These are phyloP conservation scores for Rugalucina vietnamica DNA, from an alignment of 2,888 invertebrate species.

Conservation along the genomic window DNA sequence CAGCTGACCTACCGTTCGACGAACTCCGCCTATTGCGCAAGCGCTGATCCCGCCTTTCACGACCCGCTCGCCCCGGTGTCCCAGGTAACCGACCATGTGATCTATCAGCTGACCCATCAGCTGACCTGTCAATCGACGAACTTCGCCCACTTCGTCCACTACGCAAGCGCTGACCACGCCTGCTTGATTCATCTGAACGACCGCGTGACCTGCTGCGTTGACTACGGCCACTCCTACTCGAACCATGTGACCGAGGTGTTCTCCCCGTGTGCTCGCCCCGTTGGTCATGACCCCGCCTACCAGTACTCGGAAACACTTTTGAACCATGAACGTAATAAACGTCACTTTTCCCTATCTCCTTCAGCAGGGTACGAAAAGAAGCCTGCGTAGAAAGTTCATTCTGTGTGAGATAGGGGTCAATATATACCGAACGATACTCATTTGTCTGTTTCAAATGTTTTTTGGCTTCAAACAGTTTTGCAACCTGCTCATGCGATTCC, in stretches of 20 bases:
- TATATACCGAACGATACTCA: constrained; percentile 9
- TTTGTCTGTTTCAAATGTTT: background rate
- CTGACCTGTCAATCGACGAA: too few species aligned
- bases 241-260: background rate
- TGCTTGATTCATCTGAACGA: background rate
- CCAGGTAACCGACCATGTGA: background rate
- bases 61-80: background rate
- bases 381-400: constrained; percentile 2
- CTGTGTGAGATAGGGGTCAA: background rate
- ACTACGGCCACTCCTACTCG: background rate
- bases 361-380: background rate
- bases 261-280: background rate
- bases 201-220: background rate
- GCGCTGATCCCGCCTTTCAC: background rate
- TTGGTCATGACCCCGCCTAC: background rate
- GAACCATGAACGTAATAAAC: background rate
- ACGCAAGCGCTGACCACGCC: background rate
- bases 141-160: background rate
- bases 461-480: background rate
- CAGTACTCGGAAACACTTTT: background rate
- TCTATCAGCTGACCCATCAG: background rate
- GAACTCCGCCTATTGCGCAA: background rate
- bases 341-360: constrained; percentile 7
- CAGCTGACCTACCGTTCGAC: background rate
- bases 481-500: background rate